phyloP scores from a whole-genome alignment of 2,888 invertebrate species.

The Callimorpha dominula region DNA sequence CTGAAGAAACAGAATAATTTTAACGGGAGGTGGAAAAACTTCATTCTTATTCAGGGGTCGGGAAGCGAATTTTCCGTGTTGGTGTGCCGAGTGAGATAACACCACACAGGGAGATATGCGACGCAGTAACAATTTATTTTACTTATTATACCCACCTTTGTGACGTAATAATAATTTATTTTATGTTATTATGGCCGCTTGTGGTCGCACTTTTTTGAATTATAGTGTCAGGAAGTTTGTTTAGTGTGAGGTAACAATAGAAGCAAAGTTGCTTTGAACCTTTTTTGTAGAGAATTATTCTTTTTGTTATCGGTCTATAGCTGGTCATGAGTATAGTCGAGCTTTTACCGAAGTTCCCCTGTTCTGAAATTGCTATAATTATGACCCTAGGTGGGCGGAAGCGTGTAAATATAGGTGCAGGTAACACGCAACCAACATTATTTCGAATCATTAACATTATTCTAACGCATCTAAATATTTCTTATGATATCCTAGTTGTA shows the following conservation, averaged over 20 bases:
- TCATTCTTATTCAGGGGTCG: constrained; percentile 72
- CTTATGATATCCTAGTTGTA: constrained; percentile 1
- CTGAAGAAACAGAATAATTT: constrained; percentile 61
- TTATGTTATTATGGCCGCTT: constrained; percentile 20
- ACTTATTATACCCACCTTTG: constrained; percentile 23
- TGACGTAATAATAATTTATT: constrained; percentile 27
- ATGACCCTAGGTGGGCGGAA: constrained; percentile 21
- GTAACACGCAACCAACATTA: constrained; percentile 24
- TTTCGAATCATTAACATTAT: constrained; percentile 20
- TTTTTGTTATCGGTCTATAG: constrained; percentile 2
- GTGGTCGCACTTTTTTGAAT: constrained; percentile 18
- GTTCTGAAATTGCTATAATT: constrained; percentile 25
- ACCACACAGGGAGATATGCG: constrained; percentile 27
- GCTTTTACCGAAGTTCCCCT: constrained; percentile 10
- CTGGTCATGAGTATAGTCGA: constrained; percentile 3
- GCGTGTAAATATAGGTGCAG: constrained; percentile 20
- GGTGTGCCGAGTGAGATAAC: constrained; percentile 25
- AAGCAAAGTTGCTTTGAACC: neutral
- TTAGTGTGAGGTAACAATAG: constrained; percentile 15
- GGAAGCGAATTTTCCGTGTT: constrained; percentile 64
- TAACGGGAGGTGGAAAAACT: constrained; percentile 69
- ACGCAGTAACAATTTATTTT: constrained; percentile 23
- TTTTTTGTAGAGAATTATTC: constrained; percentile 7
- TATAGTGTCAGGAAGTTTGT: constrained; percentile 18
- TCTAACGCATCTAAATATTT: constrained; percentile 16